Conservation (phyloP, 2,797 vertebrate species). For the Rhinatrema bivittatum region DNA sequence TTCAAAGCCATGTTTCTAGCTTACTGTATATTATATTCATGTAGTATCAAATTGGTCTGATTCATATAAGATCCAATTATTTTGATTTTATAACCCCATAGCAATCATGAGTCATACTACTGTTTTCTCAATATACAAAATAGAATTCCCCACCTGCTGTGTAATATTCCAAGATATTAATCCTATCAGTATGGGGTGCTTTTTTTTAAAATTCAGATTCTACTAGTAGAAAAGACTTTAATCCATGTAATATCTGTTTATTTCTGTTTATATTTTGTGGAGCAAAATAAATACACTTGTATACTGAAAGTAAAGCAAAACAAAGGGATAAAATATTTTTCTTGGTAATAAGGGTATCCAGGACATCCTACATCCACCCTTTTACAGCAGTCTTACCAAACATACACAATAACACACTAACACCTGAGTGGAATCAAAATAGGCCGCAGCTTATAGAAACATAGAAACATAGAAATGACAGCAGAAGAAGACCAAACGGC, state of each 20-base stretch:
- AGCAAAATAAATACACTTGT: conserved; percentile 7
- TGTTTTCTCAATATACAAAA: not conserved
- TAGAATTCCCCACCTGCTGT: not conserved
- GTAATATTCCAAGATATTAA: not conserved
- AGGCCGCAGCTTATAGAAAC: too few species aligned
- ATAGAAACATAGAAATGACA: too few species aligned
- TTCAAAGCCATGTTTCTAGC: not conserved
- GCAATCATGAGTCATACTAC: not conserved
- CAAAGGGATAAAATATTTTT: too few species aligned
- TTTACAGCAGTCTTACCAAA: too few species aligned
- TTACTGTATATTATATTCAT: conserved; percentile 3
- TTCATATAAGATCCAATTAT: not conserved
- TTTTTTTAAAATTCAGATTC: conserved; percentile 8
- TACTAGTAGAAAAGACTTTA: not conserved
- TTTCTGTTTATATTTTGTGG: not conserved
- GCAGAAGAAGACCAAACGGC: too few species aligned
- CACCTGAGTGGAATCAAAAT: too few species aligned
- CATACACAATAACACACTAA: too few species aligned
- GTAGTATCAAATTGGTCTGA: too few species aligned
- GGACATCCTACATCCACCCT: too few species aligned
- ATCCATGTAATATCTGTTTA: conserved; percentile 2
- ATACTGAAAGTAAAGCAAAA: fast-evolving
- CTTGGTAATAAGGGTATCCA: too few species aligned
- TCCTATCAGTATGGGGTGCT: not conserved
- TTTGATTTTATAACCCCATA: not conserved